Conservation (phyloP, 2,888 invertebrate species). For the Carpatolechia fugitivella region DNA sequence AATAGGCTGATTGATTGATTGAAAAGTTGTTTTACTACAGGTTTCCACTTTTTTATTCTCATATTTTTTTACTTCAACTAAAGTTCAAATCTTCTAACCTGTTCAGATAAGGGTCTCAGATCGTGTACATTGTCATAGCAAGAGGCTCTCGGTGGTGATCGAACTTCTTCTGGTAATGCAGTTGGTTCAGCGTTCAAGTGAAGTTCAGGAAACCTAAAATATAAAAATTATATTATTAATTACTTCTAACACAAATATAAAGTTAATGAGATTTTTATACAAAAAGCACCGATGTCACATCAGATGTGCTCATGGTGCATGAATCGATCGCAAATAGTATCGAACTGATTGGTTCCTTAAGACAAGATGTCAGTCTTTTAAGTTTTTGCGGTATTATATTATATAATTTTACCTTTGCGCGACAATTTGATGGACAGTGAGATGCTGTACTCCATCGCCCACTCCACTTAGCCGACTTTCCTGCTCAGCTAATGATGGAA, state of each 20-base stretch:
- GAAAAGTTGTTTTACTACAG: too few relatives aligned
- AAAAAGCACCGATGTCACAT: too few relatives aligned
- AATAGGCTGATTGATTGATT: too few relatives aligned
- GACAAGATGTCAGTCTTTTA: too few relatives aligned
- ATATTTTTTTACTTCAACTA: background rate
- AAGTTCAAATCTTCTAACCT: constrained; percentile 41
- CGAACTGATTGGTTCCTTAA: background rate
- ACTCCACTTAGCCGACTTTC: constrained; percentile 68
- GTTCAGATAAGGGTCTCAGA: constrained; percentile 68
- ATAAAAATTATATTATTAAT: background rate
- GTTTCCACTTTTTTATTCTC: too few relatives aligned
- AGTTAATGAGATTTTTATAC: too few relatives aligned
- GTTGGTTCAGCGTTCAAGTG: constrained; percentile 80
- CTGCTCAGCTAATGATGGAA: constrained; percentile 76
- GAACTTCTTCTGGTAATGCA: constrained; percentile 61
- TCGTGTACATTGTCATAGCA: constrained; percentile 91
- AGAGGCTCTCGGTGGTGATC: constrained; percentile 80
- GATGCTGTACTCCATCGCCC: constrained; percentile 80
- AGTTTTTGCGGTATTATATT: too few relatives aligned
- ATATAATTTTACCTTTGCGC: constrained; percentile 83
- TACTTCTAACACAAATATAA: too few relatives aligned
- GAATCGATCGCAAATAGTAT: background rate
- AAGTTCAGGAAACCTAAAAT: constrained; percentile 84
- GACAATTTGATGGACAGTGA: constrained; percentile 89
- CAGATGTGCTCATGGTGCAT: too few relatives aligned